Conservation (phyloP, 2,797 vertebrate genomes). For the Coendou prehensilis region DNA sequence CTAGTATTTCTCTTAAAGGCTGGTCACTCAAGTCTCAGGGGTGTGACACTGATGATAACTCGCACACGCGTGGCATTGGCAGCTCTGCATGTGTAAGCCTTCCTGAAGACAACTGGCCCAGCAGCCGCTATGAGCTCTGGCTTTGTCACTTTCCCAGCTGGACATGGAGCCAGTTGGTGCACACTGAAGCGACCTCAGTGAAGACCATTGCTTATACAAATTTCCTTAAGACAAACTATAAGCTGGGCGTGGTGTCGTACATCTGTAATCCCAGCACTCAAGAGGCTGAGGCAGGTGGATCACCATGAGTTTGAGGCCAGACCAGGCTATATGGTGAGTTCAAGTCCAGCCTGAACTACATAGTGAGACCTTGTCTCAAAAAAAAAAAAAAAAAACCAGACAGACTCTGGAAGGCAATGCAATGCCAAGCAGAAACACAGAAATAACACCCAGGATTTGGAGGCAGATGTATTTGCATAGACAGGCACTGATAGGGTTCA, state of each 20-base stretch:
- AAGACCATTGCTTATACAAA: background rate
- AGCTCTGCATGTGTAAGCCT: background rate
- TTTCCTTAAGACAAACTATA: background rate
- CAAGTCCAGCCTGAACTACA: background rate
- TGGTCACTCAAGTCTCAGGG: background rate
- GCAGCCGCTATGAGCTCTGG: background rate
- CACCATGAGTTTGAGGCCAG: background rate
- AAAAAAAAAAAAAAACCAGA: background rate
- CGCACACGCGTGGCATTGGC: background rate
- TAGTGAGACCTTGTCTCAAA: background rate
- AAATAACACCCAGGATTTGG: too few relatives aligned
- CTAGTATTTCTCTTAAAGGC: background rate
- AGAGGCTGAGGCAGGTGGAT: background rate
- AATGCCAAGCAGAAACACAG: too few relatives aligned
- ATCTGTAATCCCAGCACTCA: background rate
- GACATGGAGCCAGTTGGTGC: background rate
- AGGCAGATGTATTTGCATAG: too few relatives aligned
- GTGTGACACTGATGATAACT: background rate
- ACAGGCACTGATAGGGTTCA: too few relatives aligned
- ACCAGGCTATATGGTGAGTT: background rate
- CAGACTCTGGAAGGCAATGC: background rate
- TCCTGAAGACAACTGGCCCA: background rate
- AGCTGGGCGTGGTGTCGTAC: background rate
- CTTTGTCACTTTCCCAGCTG: background rate
- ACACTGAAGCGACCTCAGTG: background rate